Percentiles rank a stretch among this genome's conserved stretches.
phyloP scores from a whole-genome alignment of 1,140 invertebrate genomes.

The Andricus grossulariae region DNA sequence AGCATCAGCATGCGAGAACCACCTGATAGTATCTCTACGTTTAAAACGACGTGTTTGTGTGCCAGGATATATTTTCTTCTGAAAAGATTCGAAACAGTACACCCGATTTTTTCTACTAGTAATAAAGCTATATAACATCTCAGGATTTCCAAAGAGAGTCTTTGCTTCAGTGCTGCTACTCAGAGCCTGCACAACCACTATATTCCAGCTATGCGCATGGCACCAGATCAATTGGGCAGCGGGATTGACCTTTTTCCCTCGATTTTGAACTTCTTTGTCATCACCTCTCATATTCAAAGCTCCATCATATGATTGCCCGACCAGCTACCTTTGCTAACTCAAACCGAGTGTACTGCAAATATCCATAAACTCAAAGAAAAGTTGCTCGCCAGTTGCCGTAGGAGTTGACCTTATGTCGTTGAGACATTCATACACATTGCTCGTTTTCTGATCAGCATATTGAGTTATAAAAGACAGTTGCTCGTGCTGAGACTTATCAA shows the following conservation, averaged over 20 bases:
- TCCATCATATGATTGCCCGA: not conserved
- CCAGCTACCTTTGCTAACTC: not conserved
- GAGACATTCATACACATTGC: not conserved
- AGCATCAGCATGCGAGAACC: no score
- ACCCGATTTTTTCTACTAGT: not conserved
- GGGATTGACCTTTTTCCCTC: not conserved
- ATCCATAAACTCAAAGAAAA: not conserved
- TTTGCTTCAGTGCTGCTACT: not conserved
- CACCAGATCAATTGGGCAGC: not conserved
- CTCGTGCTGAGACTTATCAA: no score
- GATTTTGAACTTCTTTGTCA: not conserved
- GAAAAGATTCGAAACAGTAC: not conserved
- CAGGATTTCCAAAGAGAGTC: not conserved
- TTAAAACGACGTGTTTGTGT: no score
- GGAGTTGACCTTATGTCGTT: not conserved
- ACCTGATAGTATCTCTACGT: no score
- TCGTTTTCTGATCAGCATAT: not conserved
- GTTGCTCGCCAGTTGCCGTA: not conserved
- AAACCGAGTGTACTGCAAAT: not conserved
- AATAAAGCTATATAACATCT: not conserved
- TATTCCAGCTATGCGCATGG: not conserved
- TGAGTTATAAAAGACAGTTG: no score
- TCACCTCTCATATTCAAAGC: not conserved
- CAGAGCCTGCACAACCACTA: not conserved
- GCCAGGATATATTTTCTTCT: not conserved